Evolutionary conservation across 1,140 invertebrate species (phyloP), one percentile per base, ranked within the genome.

Genomic region (Drosophila mayri): DNA sequence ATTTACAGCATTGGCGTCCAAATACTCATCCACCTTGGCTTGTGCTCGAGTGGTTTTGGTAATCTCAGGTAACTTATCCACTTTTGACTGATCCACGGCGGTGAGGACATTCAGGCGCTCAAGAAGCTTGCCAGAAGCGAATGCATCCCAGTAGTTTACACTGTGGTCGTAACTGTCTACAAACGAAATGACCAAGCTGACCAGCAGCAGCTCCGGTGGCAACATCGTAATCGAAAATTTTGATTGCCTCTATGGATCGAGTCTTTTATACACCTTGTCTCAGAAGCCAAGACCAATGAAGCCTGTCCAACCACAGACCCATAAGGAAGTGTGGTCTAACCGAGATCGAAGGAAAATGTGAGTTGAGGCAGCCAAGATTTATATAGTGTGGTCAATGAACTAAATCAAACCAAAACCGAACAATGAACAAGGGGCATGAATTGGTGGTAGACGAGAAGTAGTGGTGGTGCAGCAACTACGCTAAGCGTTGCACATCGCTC

Each of bases 121-220:
- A 11, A 90, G 72, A 41, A 90, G 63, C 68, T 82, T 80, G 37
- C 86, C 86, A 1, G 86, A 87, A 9, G 68, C 79, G 65, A 86
- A 91, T 20, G 86, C 79, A 62, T 90, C 64, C 86, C 86, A 90
- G 41, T 86, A 90, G 72, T 90, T 90, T 41, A 90, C 59, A 11
- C 50, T 72, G 11, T 62, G 37, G 43, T 88, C 85, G 47, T 88
- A 88, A 25, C 63, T 59, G 22, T 60, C 25, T 10, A 20, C 37
- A 11, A 41, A 12, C 35, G 40, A 66, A 44, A 55, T 66, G 41
- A 47, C 52, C 22, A 70, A 41, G n/a, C 61, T 54, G 18, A 88
- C 11, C 35, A 79, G 20, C 43, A 82, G 40, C 61, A 81, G 43
- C 66, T 77, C 49, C 46, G 60, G 47, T 58, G 77, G 49, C 65